Percentiles rank a stretch among this genome's conserved stretches.
Conservation (phyloP, 2,113 vertebrate genomes). For the Gymnarchus niloticus region DNA sequence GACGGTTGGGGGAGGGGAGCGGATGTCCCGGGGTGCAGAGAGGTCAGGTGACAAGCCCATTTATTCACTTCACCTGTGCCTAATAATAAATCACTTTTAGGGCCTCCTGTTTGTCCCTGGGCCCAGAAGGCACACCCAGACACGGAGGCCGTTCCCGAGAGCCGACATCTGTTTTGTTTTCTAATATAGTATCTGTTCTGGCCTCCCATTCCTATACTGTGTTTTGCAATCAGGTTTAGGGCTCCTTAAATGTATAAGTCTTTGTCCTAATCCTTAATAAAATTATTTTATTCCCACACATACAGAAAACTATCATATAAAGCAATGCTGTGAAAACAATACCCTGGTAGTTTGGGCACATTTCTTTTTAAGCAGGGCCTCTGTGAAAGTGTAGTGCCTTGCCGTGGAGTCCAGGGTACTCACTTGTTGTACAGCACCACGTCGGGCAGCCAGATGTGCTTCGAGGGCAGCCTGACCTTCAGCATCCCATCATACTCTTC, state of each 20-base stretch:
- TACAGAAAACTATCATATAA: neutral
- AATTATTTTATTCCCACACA: neutral
- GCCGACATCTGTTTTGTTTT: neutral
- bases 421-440: slow-evolving; percentile 99
- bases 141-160: too few species aligned
- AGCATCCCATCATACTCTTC: slow-evolving; percentile 94
- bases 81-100: too few species aligned
- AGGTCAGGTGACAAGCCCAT: too few species aligned
- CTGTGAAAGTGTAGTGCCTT: neutral
- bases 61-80: too few species aligned
- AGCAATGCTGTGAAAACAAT: neutral
- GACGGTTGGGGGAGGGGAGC: too few species aligned
- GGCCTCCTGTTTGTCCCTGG: too few species aligned
- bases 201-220: neutral
- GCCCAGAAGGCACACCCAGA: too few species aligned
- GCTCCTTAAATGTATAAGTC: neutral
- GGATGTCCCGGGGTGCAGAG: too few species aligned
- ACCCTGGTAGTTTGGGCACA: too few species aligned
- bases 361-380: too few species aligned
- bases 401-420: slow-evolving; percentile 41
- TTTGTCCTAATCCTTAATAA: neutral
- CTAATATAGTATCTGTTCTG: neutral
- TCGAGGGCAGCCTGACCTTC: slow-evolving; percentile 92
- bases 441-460: slow-evolving; percentile 97
- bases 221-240: neutral